Conservation (phyloP, 2,888 invertebrate species). For the Drosophila cracens region DNA sequence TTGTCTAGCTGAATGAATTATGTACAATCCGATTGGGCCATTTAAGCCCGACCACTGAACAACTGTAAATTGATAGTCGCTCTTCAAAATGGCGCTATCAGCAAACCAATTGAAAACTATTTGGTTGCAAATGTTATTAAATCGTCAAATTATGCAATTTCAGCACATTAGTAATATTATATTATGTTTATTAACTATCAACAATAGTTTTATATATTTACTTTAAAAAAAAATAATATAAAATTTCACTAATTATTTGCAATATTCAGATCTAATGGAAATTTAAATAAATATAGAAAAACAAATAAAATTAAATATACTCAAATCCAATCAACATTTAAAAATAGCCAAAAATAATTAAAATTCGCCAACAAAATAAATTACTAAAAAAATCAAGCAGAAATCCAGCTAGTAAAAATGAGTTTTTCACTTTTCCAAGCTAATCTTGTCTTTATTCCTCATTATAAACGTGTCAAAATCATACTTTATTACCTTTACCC, state of each 20-base stretch:
- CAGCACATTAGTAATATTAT: neutral
- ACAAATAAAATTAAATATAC: too few relatives aligned
- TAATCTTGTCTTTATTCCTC: neutral
- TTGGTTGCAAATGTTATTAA: neutral
- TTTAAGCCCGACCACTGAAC: conserved; percentile 19
- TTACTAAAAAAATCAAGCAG: too few relatives aligned
- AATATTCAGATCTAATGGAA: too few relatives aligned
- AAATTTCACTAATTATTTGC: too few relatives aligned
- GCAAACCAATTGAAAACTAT: neutral
- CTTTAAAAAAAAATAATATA: too few relatives aligned
- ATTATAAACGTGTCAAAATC: neutral
- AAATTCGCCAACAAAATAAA: neutral
- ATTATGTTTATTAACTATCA: neutral
- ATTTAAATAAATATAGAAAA: too few relatives aligned
- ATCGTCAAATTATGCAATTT: neutral
- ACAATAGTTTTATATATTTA: neutral
- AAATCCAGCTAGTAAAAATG: too few relatives aligned
- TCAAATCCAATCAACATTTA: neutral
- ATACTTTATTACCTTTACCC: neutral
- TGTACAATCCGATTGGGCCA: conserved; percentile 30
- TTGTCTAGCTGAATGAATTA: conserved; percentile 56
- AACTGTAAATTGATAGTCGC: conserved; percentile 25
- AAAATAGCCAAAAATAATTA: neutral
- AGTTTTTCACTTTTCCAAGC: neutral
- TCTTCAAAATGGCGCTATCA: neutral